Evolutionary conservation across 2,113 vertebrate species (phyloP), one percentile per base, ranked within the genome.

Genomic region (Pluvialis apricaria): DNA sequence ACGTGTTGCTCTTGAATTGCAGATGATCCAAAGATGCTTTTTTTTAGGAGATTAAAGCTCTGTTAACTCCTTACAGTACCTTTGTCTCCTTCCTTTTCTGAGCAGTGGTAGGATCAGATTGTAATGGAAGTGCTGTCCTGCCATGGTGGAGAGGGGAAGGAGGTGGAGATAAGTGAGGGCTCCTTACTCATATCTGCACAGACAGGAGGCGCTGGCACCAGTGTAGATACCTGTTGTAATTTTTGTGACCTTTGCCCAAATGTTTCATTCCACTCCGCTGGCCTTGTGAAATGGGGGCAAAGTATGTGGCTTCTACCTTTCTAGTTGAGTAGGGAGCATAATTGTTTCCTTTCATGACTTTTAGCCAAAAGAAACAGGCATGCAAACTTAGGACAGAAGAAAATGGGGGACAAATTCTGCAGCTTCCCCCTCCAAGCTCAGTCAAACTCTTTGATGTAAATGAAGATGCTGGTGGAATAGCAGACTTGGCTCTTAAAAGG

Each of bases 401-500:
- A 86, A 65, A 82, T 10, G 28, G 18, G 32, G 15, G 42, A 26
- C 1, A 32, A 64, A 51, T 92, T 82, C 65, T 86, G 38, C 44
- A 85, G 44, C 61, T 86, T 73, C 31, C 8, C 34, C 4, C 36
- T 47, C 26, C 24, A 38, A 25, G 61, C 60, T 92, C 32, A 49
- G 60, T 60, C 28, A 38, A 1, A 42, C 15, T 61, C 49, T 62
- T 70, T 40, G 38, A 40, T 79, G 34, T 71, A 38, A 69, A 47
- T 52, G 44, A 58, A 66, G 58, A 40, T 49, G 42, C 44, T 0
- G 0, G 19, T 49, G 54, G 38, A 78, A 6, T 42, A 44, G 60
- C 40, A 96, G 66, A 94, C 90, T 95, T 94, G 89, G 85, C 58
- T 91, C 60, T 96, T 92, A 95, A 93, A 97, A 96, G 73, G 79